Base-by-base conservation (phyloP, 2,797 vertebrate species). In the Sebastes trivittatus region DNA sequence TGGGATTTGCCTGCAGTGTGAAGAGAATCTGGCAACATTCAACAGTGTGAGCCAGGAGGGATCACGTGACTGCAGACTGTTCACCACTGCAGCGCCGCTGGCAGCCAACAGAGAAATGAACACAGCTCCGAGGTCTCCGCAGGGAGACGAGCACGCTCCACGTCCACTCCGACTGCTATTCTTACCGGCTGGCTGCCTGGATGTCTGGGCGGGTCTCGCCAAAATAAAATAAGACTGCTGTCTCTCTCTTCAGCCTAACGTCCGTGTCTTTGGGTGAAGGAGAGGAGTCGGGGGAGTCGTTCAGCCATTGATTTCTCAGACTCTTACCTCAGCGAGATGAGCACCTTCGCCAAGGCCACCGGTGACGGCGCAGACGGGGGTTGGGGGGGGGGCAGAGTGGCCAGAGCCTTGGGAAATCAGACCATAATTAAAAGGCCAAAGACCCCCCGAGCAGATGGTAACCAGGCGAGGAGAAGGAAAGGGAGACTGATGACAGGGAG, bases 301-400 rank as follows among this genome's bases (percentile, higher is more conserved):
- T 74, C 20, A 59, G 66, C 36, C 86, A 88, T 88, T 84, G 90
- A 94, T 93, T 94, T 88, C 75, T 75, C 36, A 52, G 73, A 23
- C 67, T 65, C 62, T 75, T 69, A 75, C 76, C 83, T 82, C 78
- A 77, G 75, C 32, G 55, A 88, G 86, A 89, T 80, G 86, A 86
- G 86, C 76, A 52, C 75, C 72, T 82, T 73, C n/a, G 22, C 77
- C 78, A 84, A 87, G 87, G 89, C 83, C 82, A 69, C 23, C 2
- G 7, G 8, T 74, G 81, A 80, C 22, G n/a, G 61, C 1, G 2
- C 25, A 20, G 60, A 58, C 30, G n/a, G 11, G 6, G 7, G 20
- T n/a, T 23, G 23, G 55, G 23, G 10, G 18, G 58, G 42, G 32
- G 67, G 30, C 59, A 58, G 75, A 34, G 22, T 22, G 58, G 80